Evolutionary conservation across 2,113 vertebrate genomes (phyloP).

Genomic region (Plecturocebus donacophilus): DNA sequence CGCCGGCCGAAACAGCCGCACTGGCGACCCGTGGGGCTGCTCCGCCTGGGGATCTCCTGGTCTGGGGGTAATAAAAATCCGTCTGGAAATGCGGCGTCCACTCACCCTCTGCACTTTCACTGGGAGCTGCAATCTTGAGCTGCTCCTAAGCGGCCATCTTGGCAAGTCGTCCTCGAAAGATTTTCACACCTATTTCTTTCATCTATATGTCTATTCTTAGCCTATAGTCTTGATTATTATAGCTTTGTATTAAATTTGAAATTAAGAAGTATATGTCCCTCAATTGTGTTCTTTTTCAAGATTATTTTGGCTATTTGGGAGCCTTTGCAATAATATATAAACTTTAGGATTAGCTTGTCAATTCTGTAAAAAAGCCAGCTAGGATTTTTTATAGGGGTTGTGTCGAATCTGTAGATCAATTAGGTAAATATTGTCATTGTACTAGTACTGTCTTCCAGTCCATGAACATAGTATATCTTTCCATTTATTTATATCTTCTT

Average conservation of each 20-base stretch:
- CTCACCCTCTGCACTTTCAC: too few relatives aligned
- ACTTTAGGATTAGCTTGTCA: neutral
- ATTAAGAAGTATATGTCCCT: neutral
- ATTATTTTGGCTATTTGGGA: neutral
- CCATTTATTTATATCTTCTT: neutral
- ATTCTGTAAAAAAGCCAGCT: neutral
- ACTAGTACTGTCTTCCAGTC: neutral
- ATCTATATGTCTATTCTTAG: neutral
- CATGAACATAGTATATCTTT: neutral
- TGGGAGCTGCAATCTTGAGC: too few relatives aligned
- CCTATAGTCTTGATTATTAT: neutral
- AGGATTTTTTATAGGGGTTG: neutral
- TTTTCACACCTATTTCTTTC: neutral
- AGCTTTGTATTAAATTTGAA: neutral
- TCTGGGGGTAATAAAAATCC: too few relatives aligned
- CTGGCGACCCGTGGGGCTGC: too few relatives aligned
- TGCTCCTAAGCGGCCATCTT: too few relatives aligned
- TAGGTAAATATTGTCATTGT: neutral
- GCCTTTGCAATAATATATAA: neutral
- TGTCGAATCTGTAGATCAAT: neutral
- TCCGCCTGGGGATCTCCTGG: too few relatives aligned
- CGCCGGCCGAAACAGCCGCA: too few relatives aligned
- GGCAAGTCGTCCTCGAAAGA: too few relatives aligned
- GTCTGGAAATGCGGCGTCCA: too few relatives aligned
- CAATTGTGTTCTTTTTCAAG: neutral